These are phyloP conservation scores for Aphidoletes aphidimyza DNA, from an alignment of 2,888 invertebrate genomes.

Conservation along the genomic window DNA sequence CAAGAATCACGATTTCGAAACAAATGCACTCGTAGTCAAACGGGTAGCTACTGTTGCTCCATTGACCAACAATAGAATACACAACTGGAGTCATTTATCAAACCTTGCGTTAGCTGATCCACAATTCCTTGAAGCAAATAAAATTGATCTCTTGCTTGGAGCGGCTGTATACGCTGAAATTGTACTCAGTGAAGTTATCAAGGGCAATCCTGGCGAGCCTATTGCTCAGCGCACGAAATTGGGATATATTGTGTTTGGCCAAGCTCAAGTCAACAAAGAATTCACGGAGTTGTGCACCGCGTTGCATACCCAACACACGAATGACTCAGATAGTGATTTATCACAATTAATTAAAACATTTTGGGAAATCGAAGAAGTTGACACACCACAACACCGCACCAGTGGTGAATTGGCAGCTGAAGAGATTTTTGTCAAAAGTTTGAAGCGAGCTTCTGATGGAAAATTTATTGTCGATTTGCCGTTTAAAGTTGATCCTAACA, in stretches of 20 bases:
- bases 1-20: background rate
- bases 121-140: background rate
- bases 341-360: background rate
- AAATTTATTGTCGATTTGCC: conserved; percentile 45
- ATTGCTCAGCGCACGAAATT: conserved; percentile 12
- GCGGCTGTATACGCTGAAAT: background rate
- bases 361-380: conserved; percentile 53
- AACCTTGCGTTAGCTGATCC: conserved; percentile 16
- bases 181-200: background rate
- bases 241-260: background rate
- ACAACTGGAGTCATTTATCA: background rate
- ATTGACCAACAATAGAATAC: background rate
- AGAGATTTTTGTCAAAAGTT: background rate
- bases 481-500: background rate
- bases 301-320: background rate
- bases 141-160: conserved; percentile 4
- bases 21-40: background rate
- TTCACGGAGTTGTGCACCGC: background rate
- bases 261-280: background rate
- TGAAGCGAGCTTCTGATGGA: background rate
- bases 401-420: conserved; percentile 20
- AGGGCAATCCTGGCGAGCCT: background rate
- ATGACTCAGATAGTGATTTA: background rate
- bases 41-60: background rate
- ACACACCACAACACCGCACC: background rate